Conservation (phyloP, 2,797 vertebrate genomes). For the Lerista edwardsae region DNA sequence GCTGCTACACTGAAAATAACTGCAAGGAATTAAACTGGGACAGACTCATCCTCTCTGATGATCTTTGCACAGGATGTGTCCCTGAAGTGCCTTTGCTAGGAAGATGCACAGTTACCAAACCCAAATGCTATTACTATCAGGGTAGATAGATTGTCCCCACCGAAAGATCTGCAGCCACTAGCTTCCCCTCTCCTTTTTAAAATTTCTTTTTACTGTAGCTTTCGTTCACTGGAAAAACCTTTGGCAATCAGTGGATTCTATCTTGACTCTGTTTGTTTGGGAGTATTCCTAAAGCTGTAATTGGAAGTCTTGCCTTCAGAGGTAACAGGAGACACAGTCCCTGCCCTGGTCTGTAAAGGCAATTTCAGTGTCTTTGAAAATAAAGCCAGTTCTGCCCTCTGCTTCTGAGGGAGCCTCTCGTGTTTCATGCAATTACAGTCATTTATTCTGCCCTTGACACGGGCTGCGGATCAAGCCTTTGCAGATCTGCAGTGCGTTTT, state of each 20-base stretch:
- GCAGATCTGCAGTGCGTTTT: background rate
- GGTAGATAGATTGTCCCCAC: slow-evolving; percentile 58
- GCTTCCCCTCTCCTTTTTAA: slow-evolving; percentile 16
- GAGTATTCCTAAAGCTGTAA: slow-evolving; percentile 53
- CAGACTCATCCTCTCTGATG: slow-evolving; percentile 26
- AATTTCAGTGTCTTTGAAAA: slow-evolving; percentile 61
- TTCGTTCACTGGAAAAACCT: slow-evolving; percentile 56
- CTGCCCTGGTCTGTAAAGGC: slow-evolving; percentile 59
- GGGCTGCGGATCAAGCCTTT: slow-evolving; percentile 11
- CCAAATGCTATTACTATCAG: slow-evolving; percentile 10
- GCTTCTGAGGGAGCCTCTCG: slow-evolving; percentile 54
- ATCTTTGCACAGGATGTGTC: slow-evolving; percentile 52
- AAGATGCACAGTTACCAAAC: slow-evolving; percentile 52
- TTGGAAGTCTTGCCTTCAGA: slow-evolving; percentile 60
- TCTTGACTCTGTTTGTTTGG: slow-evolving; percentile 53
- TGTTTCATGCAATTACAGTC: slow-evolving; percentile 36
- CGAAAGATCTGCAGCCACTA: slow-evolving; percentile 55
- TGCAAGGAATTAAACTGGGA: slow-evolving; percentile 52
- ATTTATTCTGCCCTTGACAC: slow-evolving; percentile 9
- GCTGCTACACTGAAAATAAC: slow-evolving; percentile 61
- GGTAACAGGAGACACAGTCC: slow-evolving; percentile 64
- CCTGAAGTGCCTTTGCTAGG: slow-evolving; percentile 74
- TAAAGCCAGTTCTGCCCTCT: slow-evolving; percentile 74
- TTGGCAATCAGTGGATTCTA: slow-evolving; percentile 15
- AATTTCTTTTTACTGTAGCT: slow-evolving; percentile 39